These are phyloP conservation scores for Boloria selene DNA, from an alignment of 2,888 invertebrate species.

Conservation along the genomic window DNA sequence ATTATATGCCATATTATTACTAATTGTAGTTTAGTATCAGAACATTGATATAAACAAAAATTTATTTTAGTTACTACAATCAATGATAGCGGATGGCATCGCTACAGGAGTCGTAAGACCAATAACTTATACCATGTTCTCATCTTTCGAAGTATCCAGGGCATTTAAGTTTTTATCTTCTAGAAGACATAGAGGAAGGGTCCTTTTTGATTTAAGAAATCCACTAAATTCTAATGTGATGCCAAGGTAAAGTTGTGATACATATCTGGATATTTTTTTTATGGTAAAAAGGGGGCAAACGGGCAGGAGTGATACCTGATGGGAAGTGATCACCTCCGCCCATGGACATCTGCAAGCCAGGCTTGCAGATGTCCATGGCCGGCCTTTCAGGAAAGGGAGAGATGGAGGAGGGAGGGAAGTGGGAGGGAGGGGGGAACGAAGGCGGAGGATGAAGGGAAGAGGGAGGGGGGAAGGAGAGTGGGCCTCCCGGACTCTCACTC, in stretches of 20 bases:
- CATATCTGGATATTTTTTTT: too few species aligned
- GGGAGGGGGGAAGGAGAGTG: too few species aligned
- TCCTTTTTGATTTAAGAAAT: conserved; percentile 1
- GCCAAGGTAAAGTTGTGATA: conserved; percentile 7
- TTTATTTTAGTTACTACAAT: conserved; percentile 3
- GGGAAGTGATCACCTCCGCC: too few species aligned
- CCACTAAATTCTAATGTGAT: neutral
- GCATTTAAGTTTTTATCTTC: conserved; percentile 1
- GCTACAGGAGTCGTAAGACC: conserved; percentile 3
- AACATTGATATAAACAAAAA: neutral
- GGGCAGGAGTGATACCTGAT: too few species aligned
- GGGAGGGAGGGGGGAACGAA: too few species aligned
- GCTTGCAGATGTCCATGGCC: too few species aligned
- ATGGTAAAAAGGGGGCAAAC: too few species aligned
- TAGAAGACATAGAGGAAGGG: conserved; percentile 2
- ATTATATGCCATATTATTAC: neutral
- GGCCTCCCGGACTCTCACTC: too few species aligned
- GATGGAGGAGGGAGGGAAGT: too few species aligned
- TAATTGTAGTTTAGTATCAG: neutral
- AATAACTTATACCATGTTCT: neutral
- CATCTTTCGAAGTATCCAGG: conserved; percentile 5
- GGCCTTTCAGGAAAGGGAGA: too few species aligned
- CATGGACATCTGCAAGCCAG: too few species aligned
- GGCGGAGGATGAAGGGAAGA: too few species aligned
- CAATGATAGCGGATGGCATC: conserved; percentile 1